Percentiles rank a stretch among this genome's conserved stretches.
phyloP scores from a whole-genome alignment of 2,797 vertebrate species.

The Anabacerthia variegaticeps region DNA sequence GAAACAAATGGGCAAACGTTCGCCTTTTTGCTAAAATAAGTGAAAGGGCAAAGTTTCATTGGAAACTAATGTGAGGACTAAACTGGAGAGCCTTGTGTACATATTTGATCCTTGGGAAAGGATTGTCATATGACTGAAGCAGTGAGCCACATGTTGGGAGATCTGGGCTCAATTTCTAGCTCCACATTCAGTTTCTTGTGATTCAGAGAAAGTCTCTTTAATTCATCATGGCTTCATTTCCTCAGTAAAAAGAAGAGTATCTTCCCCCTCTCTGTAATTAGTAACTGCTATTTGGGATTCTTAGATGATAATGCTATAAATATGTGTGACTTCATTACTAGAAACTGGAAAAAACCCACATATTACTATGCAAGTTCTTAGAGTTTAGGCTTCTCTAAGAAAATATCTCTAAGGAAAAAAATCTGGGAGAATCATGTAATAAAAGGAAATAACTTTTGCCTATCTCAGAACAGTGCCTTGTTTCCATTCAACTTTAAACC shows the following conservation, averaged over 20 bases:
- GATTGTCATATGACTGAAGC: neutral
- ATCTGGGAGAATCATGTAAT: neutral
- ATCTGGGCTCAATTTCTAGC: slow-evolving; percentile 29
- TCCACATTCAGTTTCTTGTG: neutral
- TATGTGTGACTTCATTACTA: slow-evolving; percentile 15
- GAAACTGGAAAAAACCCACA: neutral
- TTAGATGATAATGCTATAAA: slow-evolving; percentile 4
- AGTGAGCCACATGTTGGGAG: neutral
- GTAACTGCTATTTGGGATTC: slow-evolving; percentile 4
- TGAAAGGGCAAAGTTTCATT: slow-evolving; percentile 29
- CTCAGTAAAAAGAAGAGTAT: slow-evolving; percentile 10
- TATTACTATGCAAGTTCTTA: neutral
- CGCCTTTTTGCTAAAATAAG: slow-evolving; percentile 4
- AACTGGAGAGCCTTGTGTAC: neutral
- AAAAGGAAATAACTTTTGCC: neutral
- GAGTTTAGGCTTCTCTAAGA: neutral
- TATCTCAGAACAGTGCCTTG: neutral
- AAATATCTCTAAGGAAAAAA: neutral
- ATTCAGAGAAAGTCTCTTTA: slow-evolving; percentile 24
- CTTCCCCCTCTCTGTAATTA: neutral
- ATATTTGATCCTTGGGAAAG: neutral
- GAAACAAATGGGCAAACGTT: slow-evolving; percentile 41
- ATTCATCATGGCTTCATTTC: neutral
- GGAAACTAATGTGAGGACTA: slow-evolving; percentile 6
- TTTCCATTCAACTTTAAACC: neutral